Evolutionary conservation across 2,113 vertebrate genomes (phyloP).

Genomic region (Channa maculata): DNA sequence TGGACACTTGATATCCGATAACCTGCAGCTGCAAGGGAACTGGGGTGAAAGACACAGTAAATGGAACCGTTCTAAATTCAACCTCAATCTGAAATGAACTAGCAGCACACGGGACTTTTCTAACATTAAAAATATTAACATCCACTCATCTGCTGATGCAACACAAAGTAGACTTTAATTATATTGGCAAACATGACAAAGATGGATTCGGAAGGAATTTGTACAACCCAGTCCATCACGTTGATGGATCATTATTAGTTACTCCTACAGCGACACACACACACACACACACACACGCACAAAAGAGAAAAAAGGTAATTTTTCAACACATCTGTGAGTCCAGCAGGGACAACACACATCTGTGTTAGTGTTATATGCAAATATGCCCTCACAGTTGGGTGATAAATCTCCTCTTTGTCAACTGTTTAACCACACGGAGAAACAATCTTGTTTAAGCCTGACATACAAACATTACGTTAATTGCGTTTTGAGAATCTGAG

Average conservation of each 20-base stretch:
- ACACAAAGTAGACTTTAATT: constrained; percentile 25
- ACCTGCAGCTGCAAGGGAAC: no score
- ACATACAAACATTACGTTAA: constrained; percentile 34
- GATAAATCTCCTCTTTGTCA: constrained; percentile 54
- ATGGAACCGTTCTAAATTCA: background rate
- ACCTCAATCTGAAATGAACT: constrained; percentile 3
- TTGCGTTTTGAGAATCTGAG: constrained; percentile 29
- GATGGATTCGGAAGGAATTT: constrained; percentile 59
- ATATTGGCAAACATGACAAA: constrained; percentile 45
- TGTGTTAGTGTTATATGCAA: constrained; percentile 69
- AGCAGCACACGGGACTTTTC: background rate
- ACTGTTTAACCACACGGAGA: constrained; percentile 27
- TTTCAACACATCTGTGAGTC: constrained; percentile 64
- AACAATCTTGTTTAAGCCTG: background rate
- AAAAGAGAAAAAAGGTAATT: constrained; percentile 10
- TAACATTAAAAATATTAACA: background rate
- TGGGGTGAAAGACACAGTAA: background rate
- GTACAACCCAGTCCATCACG: constrained; percentile 43
- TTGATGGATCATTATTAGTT: constrained; percentile 43
- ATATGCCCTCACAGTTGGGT: constrained; percentile 31
- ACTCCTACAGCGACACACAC: constrained; percentile 30
- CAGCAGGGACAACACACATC: constrained; percentile 65
- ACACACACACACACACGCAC: constrained; percentile 5
- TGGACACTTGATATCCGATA: no score
- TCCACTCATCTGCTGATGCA: constrained; percentile 5